Evolutionary conservation across 2,888 invertebrate genomes (phyloP), one percentile per base, ranked within the genome.

Genomic region (Kryphioiulus occultus): DNA sequence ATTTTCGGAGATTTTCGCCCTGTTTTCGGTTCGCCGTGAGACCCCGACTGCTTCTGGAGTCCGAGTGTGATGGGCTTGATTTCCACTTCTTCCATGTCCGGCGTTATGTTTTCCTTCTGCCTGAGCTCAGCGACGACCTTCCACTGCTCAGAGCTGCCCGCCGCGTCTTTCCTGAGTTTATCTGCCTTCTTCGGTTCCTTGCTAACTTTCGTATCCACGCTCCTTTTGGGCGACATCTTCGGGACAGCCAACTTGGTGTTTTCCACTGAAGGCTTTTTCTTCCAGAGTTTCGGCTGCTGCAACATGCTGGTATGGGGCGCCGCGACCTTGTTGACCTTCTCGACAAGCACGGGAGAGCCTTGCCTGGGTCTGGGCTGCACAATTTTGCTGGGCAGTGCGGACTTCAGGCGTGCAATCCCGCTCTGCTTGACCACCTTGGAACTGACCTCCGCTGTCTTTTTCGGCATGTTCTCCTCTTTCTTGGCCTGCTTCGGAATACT

Each of bases 101-200:
- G 78, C n/a, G 86, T 82, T 22, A 88, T 78, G 39, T 68, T 86
- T 19, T 86, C 82, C 32, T 88, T 88, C 78, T 78, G 86, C 85
- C 85, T 26, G 53, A 53, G 10, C 32, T 87, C 87, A 17, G 30
- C 19, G 15, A 82, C 15, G 3, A 47, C 9, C n/a, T 85, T 85
- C 85, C 15, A 87, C 22, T 82, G 39, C 32, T 85, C 87, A 12
- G 26, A 42, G 22, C 59, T 68, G 32, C 59, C 86, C 7, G 30
- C 26, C 4, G 19, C 17, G 30, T 86, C 39, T 19, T 68, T 68
- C 15, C 19, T 17, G 59, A 59, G 30, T 53, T 59, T 32, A 32
- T 68, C 86, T 12, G 17, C 68, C n/a, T 32, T 35, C 22, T 39
- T 53, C 26, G 30, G 9, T 32, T 86, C 86, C 44, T 85, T 85